Evolutionary conservation across 2,888 invertebrate genomes (phyloP), one percentile per base, ranked within the genome.

Genomic region (Eristalinus aeneus): DNA sequence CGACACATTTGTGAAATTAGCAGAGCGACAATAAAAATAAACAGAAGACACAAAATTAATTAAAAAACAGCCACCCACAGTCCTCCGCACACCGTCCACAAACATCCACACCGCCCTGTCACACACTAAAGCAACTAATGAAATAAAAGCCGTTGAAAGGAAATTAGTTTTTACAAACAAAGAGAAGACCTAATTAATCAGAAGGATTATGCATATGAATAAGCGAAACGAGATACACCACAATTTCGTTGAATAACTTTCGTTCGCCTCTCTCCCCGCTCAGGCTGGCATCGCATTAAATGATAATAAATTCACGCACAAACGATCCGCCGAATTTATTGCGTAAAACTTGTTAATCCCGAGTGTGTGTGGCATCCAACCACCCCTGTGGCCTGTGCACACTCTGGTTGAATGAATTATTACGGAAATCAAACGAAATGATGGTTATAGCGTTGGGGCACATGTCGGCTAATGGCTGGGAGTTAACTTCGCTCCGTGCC

Each of bases 301-400:
- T 74, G 39, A 27, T 69, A 71, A 72, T 72, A 63, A 63, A 58
- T 65, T 74, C 34, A 39, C n/a, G 31, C 31, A 56, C 23, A 22
- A 74, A 56, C 65, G 58, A 65, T 74, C 56, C 56, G 20, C 16
- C 10, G 11, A 58, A 39, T 74, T 32, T 65, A 65, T 65, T 39
- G 56, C 73, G 27, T 9, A 31, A 20, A 56, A 31, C 58, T 36
- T 56, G 27, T 20, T 27, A 74, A 16, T 20, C 64, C 36, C 20
- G 11, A 73, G 31, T 64, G 56, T 73, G 16, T 56, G 56, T 23
- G 56, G 46, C 46, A 16, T 46, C 46, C 6, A 46, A n/a, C 46
- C 8, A 46, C 46, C 46, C 46, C 6, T 46, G 46, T 16, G 46
- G 46, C 16, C 12, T 4, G n/a, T n/a, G 39, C 46, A 46, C 46